These are phyloP conservation scores for Liasis olivaceus DNA, from an alignment of 2,797 vertebrate genomes.

Conservation along the genomic window DNA sequence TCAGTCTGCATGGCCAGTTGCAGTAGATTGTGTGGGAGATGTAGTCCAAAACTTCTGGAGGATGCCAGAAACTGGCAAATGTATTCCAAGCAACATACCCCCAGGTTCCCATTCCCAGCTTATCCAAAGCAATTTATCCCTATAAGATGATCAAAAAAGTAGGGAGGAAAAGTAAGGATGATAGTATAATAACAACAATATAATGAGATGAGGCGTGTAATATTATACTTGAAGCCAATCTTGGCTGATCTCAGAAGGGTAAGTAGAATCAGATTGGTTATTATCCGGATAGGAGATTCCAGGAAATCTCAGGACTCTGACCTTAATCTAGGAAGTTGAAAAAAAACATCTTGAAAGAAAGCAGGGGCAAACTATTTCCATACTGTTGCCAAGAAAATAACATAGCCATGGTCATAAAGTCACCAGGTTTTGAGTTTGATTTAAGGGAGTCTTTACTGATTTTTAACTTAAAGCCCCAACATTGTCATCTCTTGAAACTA, in stretches of 20 bases:
- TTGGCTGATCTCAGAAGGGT: not conserved
- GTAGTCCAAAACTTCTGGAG: not conserved
- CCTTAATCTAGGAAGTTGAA: not conserved
- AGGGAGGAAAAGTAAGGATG: no score
- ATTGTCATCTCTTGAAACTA: not conserved
- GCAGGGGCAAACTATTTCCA: not conserved
- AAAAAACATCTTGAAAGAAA: not conserved
- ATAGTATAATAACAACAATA: not conserved
- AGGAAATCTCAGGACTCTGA: not conserved
- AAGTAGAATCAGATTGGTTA: not conserved
- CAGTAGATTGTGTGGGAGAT: not conserved
- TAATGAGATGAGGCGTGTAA: not conserved
- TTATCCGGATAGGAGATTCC: not conserved
- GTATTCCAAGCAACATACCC: not conserved
- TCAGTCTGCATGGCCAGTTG: not conserved
- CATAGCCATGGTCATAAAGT: not conserved
- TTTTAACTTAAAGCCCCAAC: not conserved
- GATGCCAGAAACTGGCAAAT: not conserved
- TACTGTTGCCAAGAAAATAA: not conserved
- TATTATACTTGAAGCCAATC: not conserved
- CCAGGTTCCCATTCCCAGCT: not conserved
- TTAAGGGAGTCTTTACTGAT: not conserved
- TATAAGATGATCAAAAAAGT: not conserved
- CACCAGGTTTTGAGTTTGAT: not conserved
- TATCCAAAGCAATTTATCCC: not conserved